Percentiles rank a stretch among this genome's conserved stretches.
These are phyloP conservation scores for Phyllotreta striolata DNA, from an alignment of 2,888 invertebrate species.

Conservation along the genomic window DNA sequence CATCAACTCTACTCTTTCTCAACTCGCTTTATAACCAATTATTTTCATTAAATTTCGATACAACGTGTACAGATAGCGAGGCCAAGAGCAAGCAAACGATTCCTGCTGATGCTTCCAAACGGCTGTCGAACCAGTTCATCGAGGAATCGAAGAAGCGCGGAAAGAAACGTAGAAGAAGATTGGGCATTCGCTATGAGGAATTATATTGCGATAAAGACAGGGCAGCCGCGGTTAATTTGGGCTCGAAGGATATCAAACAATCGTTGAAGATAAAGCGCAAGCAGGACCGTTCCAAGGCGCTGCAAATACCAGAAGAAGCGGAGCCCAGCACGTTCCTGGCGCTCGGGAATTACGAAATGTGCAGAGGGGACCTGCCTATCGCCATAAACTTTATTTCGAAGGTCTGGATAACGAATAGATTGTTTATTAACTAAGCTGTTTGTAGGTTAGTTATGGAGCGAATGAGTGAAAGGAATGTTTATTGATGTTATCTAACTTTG, in stretches of 20 bases:
- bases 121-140: conserved; percentile 43
- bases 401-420: conserved; percentile 59
- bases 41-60: too few species aligned
- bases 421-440: too few species aligned
- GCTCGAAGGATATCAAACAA: conserved; percentile 87
- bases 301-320: conserved; percentile 80
- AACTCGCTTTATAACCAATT: too few species aligned
- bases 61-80: conserved; percentile 17
- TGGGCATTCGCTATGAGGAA: conserved; percentile 67
- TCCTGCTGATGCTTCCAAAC: conserved; percentile 44
- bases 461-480: too few species aligned
- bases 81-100: conserved; percentile 37
- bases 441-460: too few species aligned
- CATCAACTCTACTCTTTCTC: too few species aligned
- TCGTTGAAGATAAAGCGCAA: conserved; percentile 81
- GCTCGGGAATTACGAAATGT: conserved; percentile 78
- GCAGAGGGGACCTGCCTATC: conserved; percentile 74
- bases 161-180: conserved; percentile 49
- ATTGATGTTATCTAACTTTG: too few species aligned
- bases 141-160: conserved; percentile 53
- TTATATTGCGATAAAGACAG: conserved; percentile 90
- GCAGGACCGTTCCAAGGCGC: conserved; percentile 75
- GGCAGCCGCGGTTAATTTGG: conserved; percentile 88
- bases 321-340: conserved; percentile 80
- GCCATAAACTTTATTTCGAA: conserved; percentile 81